Evolutionary conservation across 2,113 vertebrate species (phyloP).

Genomic region (Sylvilagus bachmani): DNA sequence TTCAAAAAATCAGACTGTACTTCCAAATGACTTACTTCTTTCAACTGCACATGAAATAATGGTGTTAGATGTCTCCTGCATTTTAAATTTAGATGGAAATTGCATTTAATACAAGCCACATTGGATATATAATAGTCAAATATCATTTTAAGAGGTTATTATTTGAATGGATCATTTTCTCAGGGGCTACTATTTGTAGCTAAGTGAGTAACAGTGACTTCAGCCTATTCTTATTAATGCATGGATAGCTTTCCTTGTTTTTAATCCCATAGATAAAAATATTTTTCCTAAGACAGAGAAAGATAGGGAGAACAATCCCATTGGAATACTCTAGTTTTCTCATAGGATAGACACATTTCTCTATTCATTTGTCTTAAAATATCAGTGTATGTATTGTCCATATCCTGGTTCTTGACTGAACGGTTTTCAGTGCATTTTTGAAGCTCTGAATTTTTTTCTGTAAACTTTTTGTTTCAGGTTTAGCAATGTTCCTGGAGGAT

Average conservation of each 20-base stretch:
- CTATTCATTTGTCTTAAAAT: conserved; percentile 6
- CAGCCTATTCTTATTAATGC: conserved; percentile 47
- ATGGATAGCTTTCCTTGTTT: conserved; percentile 48
- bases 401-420: neutral
- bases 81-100: conserved; percentile 82
- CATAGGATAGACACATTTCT: neutral
- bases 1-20: conserved; percentile 76
- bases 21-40: conserved; percentile 79
- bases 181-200: conserved; percentile 66
- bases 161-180: conserved; percentile 80
- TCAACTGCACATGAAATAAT: conserved; percentile 81
- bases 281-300: neutral
- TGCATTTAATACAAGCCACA: conserved; percentile 70
- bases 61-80: conserved; percentile 68
- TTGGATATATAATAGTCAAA: conserved; percentile 78
- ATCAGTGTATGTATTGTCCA: neutral
- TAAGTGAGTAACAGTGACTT: conserved; percentile 60
- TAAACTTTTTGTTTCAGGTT: neutral
- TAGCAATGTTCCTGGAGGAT: neutral
- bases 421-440: conserved; percentile 6
- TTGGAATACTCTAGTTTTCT: conserved; percentile 45
- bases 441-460: neutral
- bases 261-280: conserved; percentile 46
- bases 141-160: conserved; percentile 79
- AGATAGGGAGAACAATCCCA: neutral